Evolutionary conservation across 2,797 vertebrate genomes (phyloP).

Genomic region (Myripristis murdjan): DNA sequence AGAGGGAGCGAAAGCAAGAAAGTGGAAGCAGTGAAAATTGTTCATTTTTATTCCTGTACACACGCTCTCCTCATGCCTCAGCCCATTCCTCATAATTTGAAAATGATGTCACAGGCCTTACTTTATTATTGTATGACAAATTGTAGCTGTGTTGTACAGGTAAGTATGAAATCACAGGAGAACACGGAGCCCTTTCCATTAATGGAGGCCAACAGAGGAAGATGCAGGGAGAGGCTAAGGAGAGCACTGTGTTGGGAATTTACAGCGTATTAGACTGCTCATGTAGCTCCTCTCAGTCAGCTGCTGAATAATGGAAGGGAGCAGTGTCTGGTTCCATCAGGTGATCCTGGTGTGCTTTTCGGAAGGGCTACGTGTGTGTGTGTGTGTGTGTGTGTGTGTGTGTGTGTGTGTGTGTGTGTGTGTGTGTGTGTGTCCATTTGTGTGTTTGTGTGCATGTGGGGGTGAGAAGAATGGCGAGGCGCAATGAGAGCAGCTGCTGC

Average conservation of each 20-base stretch:
- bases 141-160: background rate
- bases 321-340: slow-evolving; percentile 76
- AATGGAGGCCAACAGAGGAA: background rate
- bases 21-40: slow-evolving; percentile 24
- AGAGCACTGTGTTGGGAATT: slow-evolving; percentile 39
- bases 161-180: background rate
- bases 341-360: slow-evolving; percentile 73
- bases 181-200: background rate
- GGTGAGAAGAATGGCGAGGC: slow-evolving; percentile 64
- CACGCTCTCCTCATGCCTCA: slow-evolving; percentile 3
- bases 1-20: background rate
- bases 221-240: background rate
- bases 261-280: slow-evolving; percentile 49
- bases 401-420: slow-evolving; percentile 23
- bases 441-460: slow-evolving; percentile 20
- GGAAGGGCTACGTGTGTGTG: slow-evolving; percentile 38
- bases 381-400: slow-evolving; percentile 37
- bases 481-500: slow-evolving; percentile 76
- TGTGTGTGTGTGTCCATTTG: too few species aligned
- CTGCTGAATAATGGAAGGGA: slow-evolving; percentile 82
- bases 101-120: slow-evolving; percentile 49
- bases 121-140: slow-evolving; percentile 28
- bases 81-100: slow-evolving; percentile 34
- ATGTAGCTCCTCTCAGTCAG: slow-evolving; percentile 51
- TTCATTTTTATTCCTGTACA: slow-evolving; percentile 40